These are phyloP conservation scores for Tupaia tana DNA, from an alignment of 2,113 vertebrate species.

Conservation along the genomic window DNA sequence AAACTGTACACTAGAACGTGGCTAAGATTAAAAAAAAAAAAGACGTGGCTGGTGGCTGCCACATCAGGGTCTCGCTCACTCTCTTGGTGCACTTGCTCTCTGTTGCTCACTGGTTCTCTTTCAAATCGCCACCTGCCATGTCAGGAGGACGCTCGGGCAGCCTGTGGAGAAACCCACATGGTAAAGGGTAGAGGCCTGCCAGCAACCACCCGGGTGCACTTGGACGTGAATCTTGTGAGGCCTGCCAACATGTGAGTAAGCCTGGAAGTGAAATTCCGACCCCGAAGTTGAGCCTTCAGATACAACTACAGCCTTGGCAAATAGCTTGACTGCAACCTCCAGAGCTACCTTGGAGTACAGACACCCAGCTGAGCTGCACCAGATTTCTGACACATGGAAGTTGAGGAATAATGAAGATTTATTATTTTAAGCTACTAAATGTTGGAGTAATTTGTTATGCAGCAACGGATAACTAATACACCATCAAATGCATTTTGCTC, in stretches of 20 bases:
- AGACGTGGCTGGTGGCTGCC: not conserved
- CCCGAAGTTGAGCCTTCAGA: not conserved
- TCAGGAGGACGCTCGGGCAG: not conserved
- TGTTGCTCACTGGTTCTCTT: not conserved
- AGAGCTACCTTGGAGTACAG: not conserved
- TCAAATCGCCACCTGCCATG: not conserved
- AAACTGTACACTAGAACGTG: not conserved
- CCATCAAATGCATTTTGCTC: not conserved
- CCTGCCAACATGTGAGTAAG: not conserved
- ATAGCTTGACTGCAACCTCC: not conserved
- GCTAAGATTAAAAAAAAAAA: not conserved
- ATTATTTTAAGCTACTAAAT: not conserved
- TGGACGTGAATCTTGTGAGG: not conserved
- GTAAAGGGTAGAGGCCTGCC: not conserved
- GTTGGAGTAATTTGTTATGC: not conserved
- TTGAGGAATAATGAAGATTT: not conserved
- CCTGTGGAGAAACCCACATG: not conserved
- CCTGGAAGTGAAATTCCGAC: not conserved
- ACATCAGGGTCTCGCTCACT: not conserved
- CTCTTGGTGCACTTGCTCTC: not conserved
- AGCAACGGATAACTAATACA: not conserved
- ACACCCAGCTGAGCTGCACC: not conserved
- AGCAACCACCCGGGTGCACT: not conserved
- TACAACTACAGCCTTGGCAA: not conserved
- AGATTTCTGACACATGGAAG: not conserved